Percentiles rank a stretch among this genome's conserved stretches.
These are phyloP conservation scores for Gracilinanus agilis DNA, from an alignment of 2,113 vertebrate genomes.

Conservation along the genomic window DNA sequence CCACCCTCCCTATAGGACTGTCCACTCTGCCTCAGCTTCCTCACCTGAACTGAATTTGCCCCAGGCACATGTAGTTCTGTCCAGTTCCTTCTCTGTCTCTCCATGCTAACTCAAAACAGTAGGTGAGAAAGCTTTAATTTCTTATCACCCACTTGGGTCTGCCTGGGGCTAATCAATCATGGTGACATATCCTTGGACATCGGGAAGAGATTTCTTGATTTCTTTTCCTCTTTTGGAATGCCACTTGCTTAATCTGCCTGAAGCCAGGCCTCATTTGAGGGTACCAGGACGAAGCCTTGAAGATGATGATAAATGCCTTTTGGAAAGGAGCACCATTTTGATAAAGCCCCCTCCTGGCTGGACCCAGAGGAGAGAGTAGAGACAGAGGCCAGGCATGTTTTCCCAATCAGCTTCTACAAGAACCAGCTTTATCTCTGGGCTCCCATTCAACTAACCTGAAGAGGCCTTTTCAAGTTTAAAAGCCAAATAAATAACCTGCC, in stretches of 20 bases:
- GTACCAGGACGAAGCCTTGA: conserved; percentile 60
- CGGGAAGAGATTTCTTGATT: conserved; percentile 31
- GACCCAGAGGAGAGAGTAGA: conserved; percentile 74
- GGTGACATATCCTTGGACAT: conserved; percentile 80
- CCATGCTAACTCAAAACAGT: conserved; percentile 70
- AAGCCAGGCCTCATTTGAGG: conserved; percentile 66
- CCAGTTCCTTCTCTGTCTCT: neutral
- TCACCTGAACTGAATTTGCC: neutral
- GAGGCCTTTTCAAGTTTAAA: conserved; percentile 68
- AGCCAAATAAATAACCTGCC: conserved; percentile 70
- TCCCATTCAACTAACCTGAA: conserved; percentile 62
- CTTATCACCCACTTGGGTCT: conserved; percentile 82
- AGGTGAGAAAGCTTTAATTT: conserved; percentile 74
- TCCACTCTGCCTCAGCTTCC: neutral
- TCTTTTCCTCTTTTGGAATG: conserved; percentile 51
- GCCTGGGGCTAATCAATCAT: conserved; percentile 80
- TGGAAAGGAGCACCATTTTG: conserved; percentile 81
- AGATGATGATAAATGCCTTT: conserved; percentile 82
- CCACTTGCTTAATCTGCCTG: conserved; percentile 75
- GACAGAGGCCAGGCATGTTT: conserved; percentile 70
- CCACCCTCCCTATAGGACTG: neutral
- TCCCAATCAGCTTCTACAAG: conserved; percentile 73
- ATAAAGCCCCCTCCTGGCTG: conserved; percentile 76
- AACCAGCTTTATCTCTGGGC: conserved; percentile 75
- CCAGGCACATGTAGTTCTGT: neutral